Percentiles rank a stretch among this genome's conserved stretches.
phyloP scores from a whole-genome alignment of 2,888 invertebrate species.

The Himalopsyche anomala region DNA sequence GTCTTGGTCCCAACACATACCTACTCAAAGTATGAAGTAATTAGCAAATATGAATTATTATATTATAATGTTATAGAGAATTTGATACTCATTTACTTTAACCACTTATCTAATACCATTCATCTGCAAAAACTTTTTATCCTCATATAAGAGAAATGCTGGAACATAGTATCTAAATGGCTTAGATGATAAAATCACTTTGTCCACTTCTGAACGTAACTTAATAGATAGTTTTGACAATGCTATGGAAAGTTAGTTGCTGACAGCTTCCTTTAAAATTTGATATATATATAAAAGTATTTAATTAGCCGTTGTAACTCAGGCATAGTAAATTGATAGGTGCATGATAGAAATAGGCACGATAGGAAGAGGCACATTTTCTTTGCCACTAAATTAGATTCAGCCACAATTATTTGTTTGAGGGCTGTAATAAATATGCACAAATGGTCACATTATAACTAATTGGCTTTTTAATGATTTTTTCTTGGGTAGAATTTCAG shows the following conservation, averaged over 20 bases:
- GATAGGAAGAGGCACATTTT: conserved; percentile 40
- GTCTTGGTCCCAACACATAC: conserved; percentile 43
- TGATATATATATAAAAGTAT: background rate
- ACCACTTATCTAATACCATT: conserved; percentile 8
- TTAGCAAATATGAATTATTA: background rate
- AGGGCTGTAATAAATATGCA: conserved; percentile 7
- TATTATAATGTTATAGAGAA: conserved; percentile 1
- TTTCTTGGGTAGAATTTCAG: too few species aligned
- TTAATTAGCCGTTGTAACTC: background rate
- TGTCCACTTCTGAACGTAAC: conserved; percentile 4
- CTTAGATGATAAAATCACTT: conserved; percentile 32
- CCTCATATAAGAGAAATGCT: background rate
- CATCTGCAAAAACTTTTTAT: background rate
- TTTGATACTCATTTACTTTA: conserved; percentile 25
- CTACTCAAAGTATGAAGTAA: conserved; percentile 41
- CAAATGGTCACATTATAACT: conserved; percentile 23
- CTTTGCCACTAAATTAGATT: conserved; percentile 38
- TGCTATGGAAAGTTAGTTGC: background rate
- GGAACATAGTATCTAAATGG: background rate
- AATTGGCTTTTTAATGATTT: too few species aligned
- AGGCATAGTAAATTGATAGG: conserved; percentile 28
- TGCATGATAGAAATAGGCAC: conserved; percentile 42
- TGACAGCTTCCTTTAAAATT: background rate
- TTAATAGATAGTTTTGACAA: conserved; percentile 8
- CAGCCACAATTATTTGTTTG: conserved; percentile 12